phyloP scores from a whole-genome alignment of 2,888 invertebrate species.

The Ormyrus pomaceus region DNA sequence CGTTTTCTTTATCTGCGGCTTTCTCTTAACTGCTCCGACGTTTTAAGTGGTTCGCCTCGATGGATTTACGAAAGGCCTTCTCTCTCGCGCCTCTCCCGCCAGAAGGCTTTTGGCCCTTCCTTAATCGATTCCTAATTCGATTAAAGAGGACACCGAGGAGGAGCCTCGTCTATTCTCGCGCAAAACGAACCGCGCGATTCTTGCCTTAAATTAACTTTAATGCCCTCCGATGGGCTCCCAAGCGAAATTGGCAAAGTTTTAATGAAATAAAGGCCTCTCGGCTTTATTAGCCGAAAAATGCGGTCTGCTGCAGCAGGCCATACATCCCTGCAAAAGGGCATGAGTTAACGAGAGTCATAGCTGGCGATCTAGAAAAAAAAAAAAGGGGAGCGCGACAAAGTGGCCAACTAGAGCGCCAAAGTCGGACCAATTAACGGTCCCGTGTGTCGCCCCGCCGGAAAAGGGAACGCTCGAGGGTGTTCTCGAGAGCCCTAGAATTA shows the following conservation, averaged over 20 bases:
- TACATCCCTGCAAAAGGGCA: no score
- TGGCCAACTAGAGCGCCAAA: background rate
- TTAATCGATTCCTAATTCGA: constrained; percentile 51
- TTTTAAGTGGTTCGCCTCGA: constrained; percentile 33
- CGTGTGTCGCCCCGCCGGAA: background rate
- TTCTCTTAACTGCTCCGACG: constrained; percentile 33
- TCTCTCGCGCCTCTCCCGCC: background rate
- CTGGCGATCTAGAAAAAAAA: no score
- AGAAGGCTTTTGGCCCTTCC: background rate
- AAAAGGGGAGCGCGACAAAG: no score
- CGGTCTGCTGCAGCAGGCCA: no score
- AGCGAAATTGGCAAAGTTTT: no score
- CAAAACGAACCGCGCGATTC: background rate
- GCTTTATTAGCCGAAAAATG: no score
- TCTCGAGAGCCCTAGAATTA: constrained; percentile 33
- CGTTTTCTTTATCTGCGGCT: background rate
- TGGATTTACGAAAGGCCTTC: constrained; percentile 18
- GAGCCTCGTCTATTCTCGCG: background rate
- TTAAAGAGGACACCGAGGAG: constrained; percentile 4
- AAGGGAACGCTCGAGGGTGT: background rate
- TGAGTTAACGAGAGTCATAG: no score
- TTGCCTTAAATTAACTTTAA: no score
- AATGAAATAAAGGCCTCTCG: no score
- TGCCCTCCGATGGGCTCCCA: no score
- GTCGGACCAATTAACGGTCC: background rate